These are phyloP conservation scores for Synergus itoensis DNA, from an alignment of 2,888 invertebrate genomes.

Conservation along the genomic window DNA sequence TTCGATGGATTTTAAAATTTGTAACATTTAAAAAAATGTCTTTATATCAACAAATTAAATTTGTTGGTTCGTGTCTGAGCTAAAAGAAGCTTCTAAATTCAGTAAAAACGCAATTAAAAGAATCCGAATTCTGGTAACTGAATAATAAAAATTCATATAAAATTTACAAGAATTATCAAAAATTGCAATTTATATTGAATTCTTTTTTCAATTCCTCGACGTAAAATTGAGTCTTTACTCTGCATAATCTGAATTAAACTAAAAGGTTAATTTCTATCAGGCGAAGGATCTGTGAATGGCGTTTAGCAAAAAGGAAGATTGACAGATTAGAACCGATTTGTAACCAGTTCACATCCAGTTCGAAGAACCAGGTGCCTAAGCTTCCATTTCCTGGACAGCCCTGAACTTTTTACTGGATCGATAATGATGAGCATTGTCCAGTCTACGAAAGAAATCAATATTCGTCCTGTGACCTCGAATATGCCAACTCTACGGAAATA, in stretches of 20 bases:
- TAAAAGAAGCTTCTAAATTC: no score
- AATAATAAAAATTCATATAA: no score
- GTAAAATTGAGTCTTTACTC: background rate
- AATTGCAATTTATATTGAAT: no score
- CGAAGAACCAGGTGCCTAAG: slow-evolving; percentile 25
- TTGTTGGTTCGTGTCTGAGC: no score
- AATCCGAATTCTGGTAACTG: no score
- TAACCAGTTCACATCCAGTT: background rate
- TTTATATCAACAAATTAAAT: no score
- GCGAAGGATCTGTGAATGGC: background rate
- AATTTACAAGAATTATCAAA: no score
- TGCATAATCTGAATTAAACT: background rate
- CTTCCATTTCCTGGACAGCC: slow-evolving; percentile 64
- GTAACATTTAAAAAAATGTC: no score
- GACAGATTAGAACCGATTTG: background rate
- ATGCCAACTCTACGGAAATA: slow-evolving; percentile 52
- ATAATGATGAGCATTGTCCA: slow-evolving; percentile 69
- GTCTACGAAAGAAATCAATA: slow-evolving; percentile 68
- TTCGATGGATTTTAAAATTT: no score
- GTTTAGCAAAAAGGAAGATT: background rate
- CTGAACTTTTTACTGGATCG: slow-evolving; percentile 74
- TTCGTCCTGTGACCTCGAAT: slow-evolving; percentile 70
- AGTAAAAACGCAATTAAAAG: no score
- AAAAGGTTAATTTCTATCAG: background rate
- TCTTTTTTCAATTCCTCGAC: no score